Evolutionary conservation across 1,140 invertebrate genomes (phyloP), one percentile per base, ranked within the genome.

Genomic region (Fopius arisanus): DNA sequence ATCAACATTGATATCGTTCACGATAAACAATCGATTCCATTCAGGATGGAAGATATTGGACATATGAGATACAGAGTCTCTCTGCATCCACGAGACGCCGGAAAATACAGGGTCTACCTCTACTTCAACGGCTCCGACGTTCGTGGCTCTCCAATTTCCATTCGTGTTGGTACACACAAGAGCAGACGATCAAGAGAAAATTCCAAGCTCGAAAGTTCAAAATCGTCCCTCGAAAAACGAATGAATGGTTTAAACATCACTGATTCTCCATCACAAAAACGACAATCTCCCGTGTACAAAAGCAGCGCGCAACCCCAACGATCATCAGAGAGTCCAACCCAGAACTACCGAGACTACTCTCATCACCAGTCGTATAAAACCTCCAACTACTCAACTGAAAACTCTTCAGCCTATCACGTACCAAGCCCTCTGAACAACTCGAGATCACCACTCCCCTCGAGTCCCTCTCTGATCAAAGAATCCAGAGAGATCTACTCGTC

Each of bases 41-140:
- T 95, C 78, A 92, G 94, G 2, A 90, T 97, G 4, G 94, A 96
- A 77, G 93, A 96, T 82, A 91, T 96, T 43, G 93, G 93, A 9
- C 90, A 92, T 54, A 94, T 94, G 67, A 91, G 43, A 48, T 97
- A 98, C 79, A 90, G 94, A 19, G 94, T 98, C 2, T 94, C 95
- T 9, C 97, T 99, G 80, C 93, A 95, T 76, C 97, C 98, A 0
- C 91, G 93, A 69, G 92, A 95, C 51, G 92, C 94, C 54, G 98
- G 97, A 51, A 96, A 97, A 86, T 98, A 99, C 86, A 91, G 94
- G 66, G 91, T 98, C 33, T 97, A 97, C 82, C 92, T 98, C 14
- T 97, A 96, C 80, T 99, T 98, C 84, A 99, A 98, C 85, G 96
- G 96, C 3, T 94, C 94, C 77, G 96, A 98, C 81, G 95, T 99